These are phyloP conservation scores for Dusona sp. DNA, from an alignment of 2,888 invertebrate genomes.

Conservation along the genomic window DNA sequence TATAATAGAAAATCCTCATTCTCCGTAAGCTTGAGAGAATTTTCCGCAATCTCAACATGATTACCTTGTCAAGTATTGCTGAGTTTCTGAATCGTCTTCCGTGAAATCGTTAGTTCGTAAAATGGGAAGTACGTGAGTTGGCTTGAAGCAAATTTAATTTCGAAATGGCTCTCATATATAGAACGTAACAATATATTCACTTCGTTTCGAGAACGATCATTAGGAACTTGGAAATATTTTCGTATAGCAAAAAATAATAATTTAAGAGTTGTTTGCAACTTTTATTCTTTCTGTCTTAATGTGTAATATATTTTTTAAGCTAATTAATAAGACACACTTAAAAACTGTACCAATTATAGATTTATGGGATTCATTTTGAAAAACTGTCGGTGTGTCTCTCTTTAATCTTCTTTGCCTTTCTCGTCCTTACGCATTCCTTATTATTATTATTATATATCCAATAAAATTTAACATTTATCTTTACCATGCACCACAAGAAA, in stretches of 20 bases:
- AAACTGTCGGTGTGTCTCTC: too few relatives aligned
- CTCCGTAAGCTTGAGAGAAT: background rate
- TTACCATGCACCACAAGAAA: too few relatives aligned
- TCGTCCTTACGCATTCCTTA: background rate
- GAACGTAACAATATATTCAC: background rate
- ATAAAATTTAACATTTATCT: too few relatives aligned
- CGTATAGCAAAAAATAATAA: background rate
- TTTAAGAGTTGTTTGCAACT: background rate
- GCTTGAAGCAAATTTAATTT: constrained; percentile 1
- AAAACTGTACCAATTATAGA: too few relatives aligned
- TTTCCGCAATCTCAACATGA: background rate
- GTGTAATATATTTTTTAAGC: too few relatives aligned
- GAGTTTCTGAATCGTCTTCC: constrained; percentile 4
- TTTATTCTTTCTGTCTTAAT: background rate
- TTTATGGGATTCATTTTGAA: too few relatives aligned
- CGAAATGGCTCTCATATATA: background rate
- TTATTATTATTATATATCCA: too few relatives aligned
- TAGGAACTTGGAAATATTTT: background rate
- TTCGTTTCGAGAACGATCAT: background rate
- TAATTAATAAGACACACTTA: too few relatives aligned
- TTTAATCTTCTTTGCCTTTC: too few relatives aligned
- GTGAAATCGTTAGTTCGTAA: background rate
- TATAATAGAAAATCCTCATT: background rate
- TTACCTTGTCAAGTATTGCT: background rate
- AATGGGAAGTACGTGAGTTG: background rate